phyloP scores from a whole-genome alignment of 2,797 vertebrate genomes.

The Nyctalus aviator region DNA sequence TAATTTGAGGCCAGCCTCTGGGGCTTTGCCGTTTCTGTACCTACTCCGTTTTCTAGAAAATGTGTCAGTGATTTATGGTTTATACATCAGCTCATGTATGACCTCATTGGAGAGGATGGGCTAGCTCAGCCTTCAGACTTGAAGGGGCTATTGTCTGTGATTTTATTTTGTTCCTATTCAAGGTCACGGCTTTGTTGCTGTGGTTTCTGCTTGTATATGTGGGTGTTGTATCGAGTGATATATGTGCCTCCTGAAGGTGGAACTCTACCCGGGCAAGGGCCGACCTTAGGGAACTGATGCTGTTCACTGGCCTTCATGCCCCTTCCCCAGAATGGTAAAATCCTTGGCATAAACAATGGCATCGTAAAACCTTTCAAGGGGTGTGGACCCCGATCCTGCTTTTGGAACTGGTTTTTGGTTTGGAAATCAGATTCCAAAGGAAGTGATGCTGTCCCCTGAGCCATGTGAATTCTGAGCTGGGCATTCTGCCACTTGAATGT shows the following conservation, averaged over 20 bases:
- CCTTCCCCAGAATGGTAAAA: fast-evolving
- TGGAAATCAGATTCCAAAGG: not conserved
- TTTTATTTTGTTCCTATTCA: not conserved
- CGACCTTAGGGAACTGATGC: not conserved
- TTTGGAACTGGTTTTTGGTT: not conserved
- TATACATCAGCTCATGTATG: not conserved
- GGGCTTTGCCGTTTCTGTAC: not conserved
- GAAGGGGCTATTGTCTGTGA: fast-evolving
- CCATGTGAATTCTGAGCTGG: not conserved
- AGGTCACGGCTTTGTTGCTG: not conserved
- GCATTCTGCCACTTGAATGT: not conserved
- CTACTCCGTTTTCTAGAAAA: not conserved
- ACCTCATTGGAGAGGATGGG: not conserved
- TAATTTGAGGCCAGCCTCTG: not conserved
- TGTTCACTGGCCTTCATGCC: fast-evolving
- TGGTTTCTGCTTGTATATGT: fast-evolving
- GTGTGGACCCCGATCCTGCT: fast-evolving
- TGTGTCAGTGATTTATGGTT: not conserved
- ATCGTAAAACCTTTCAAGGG: not conserved
- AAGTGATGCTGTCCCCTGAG: not conserved
- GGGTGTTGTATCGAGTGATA: fast-evolving
- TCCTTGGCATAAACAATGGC: not conserved
- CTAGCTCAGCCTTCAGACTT: too few relatives aligned
- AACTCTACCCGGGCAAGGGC: fast-evolving
- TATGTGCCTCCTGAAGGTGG: too few relatives aligned